A percentile compares a stretch with the other conserved stretches of the same genome.
Conservation (phyloP, 2,113 vertebrate species). For the Eclectus roratus region DNA sequence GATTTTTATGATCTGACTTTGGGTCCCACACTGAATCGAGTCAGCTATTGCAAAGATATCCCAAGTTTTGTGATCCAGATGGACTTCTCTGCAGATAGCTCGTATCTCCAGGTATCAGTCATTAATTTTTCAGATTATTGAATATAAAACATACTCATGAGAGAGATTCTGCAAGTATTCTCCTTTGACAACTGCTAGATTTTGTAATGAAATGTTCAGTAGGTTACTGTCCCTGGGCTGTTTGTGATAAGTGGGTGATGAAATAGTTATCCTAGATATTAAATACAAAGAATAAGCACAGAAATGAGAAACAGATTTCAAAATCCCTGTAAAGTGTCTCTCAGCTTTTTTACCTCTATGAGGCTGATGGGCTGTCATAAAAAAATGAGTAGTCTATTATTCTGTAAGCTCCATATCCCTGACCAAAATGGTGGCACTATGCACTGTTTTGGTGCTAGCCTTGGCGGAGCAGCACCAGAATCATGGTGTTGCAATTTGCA, state of each 20-base stretch:
- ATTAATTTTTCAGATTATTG: background rate
- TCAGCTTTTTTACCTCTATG: background rate
- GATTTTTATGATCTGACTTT: constrained; percentile 94
- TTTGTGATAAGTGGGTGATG: background rate
- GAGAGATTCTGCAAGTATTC: background rate
- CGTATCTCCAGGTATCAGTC: constrained; percentile 85
- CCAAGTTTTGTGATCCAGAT: constrained; percentile 95
- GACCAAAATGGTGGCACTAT: background rate
- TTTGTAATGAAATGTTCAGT: background rate
- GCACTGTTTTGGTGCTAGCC: background rate
- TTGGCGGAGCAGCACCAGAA: background rate
- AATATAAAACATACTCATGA: background rate
- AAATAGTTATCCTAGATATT: background rate
- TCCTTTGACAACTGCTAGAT: background rate
- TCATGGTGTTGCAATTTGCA: background rate
- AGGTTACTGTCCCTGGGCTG: background rate
- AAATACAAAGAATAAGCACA: background rate
- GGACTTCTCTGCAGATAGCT: constrained; percentile 94
- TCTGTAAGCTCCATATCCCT: background rate
- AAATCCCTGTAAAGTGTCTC: background rate
- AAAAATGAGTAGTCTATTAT: background rate
- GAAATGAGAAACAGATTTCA: background rate
- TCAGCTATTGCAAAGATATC: constrained; percentile 95
- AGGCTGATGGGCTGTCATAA: background rate
- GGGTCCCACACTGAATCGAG: constrained; percentile 90